Conservation (phyloP, 2,797 vertebrate species). For the Masticophis lateralis region DNA sequence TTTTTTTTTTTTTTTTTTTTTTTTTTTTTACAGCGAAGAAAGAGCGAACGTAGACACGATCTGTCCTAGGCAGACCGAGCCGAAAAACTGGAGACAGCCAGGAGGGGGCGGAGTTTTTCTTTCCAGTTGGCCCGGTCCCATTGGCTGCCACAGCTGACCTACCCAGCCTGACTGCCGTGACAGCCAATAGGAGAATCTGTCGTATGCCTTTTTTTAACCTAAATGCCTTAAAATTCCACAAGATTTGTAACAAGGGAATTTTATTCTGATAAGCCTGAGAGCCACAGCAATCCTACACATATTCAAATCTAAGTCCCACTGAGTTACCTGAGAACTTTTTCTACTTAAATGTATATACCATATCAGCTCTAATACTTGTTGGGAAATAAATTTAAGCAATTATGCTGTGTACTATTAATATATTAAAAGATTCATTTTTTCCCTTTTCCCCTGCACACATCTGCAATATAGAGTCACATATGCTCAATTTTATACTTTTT, state of each 20-base stretch:
- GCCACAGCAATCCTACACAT: constrained; percentile 2
- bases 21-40: too few species aligned
- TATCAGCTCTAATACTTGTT: constrained; percentile 10
- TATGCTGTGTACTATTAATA: background rate
- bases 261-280: constrained; percentile 36
- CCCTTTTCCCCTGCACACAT: background rate
- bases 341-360: background rate
- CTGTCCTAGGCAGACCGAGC: too few species aligned
- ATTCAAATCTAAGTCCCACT: background rate
- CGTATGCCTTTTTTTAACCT: constrained; percentile 53
- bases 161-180: too few species aligned
- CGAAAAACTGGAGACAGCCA: too few species aligned
- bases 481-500: background rate
- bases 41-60: too few species aligned
- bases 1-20: too few species aligned
- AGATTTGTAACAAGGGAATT: constrained; percentile 44
- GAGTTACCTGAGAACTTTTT: background rate
- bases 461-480: background rate
- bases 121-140: too few species aligned
- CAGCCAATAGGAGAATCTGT: constrained; percentile 35
- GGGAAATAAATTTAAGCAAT: constrained; percentile 33
- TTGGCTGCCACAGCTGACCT: too few species aligned
- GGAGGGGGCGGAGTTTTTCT: too few species aligned
- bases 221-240: constrained; percentile 44
- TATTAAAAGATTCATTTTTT: background rate